Percentiles rank a stretch among this genome's conserved stretches.
Evolutionary conservation across 37 sponge, comb jelly and placozoan species (phyloP).

Genomic region (Theonella swinhoei): DNA sequence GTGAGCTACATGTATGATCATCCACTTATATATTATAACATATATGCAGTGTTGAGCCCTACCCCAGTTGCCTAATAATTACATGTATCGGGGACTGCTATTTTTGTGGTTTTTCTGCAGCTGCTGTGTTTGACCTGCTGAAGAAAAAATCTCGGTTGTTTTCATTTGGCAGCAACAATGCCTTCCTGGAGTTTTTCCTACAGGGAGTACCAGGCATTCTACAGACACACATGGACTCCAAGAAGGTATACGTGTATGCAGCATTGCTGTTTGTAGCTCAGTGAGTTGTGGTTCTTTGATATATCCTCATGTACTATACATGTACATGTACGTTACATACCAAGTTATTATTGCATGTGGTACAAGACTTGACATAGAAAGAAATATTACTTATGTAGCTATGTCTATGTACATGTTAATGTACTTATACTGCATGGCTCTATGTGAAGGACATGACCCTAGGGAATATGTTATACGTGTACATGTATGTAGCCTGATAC

Average conservation of each 20-base stretch:
- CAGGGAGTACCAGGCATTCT: slow-evolving; percentile 81
- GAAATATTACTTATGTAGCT: too few species aligned
- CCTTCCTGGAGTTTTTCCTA: slow-evolving; percentile 94
- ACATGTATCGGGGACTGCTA: background rate
- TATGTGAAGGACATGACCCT: background rate
- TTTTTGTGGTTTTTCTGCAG: slow-evolving; percentile 47
- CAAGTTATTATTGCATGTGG: background rate
- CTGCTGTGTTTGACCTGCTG: slow-evolving; percentile 85
- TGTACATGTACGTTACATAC: too few species aligned
- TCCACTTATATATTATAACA: background rate
- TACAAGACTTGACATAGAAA: too few species aligned
- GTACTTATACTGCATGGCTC: too few species aligned
- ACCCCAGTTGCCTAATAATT: background rate
- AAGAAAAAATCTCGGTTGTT: slow-evolving; percentile 85
- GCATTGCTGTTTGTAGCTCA: too few species aligned
- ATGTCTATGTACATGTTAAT: too few species aligned
- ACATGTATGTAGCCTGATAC: background rate
- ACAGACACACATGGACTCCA: slow-evolving; percentile 88
- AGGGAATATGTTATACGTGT: background rate
- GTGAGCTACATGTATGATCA: slow-evolving; percentile 24
- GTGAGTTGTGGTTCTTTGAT: background rate
- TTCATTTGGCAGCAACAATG: slow-evolving; percentile 86
- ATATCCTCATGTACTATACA: too few species aligned
- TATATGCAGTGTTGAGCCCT: background rate
- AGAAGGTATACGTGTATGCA: slow-evolving; percentile 48